Evolutionary conservation across 1,140 invertebrate genomes (phyloP).

Genomic region (Drosophila watanabei): DNA sequence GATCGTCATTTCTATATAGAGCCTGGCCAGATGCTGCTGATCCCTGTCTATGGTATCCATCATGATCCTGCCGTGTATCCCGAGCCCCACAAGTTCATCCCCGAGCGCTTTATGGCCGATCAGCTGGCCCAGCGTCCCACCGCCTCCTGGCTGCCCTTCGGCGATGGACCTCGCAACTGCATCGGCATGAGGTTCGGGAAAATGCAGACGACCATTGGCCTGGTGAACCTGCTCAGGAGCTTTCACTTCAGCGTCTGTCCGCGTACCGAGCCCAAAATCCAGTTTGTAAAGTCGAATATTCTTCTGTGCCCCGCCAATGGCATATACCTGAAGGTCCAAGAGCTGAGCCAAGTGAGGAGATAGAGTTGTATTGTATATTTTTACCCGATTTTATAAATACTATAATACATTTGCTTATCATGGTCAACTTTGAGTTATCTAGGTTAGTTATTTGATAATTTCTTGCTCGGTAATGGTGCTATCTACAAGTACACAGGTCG

Average conservation of each 20-base stretch:
- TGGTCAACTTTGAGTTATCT: background rate
- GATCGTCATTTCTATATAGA: constrained; percentile 65
- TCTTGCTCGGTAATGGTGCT: background rate
- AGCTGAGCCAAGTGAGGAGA: constrained; percentile 17
- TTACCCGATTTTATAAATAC: background rate
- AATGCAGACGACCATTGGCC: constrained; percentile 85
- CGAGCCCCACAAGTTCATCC: constrained; percentile 88
- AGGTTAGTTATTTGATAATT: constrained; percentile 5
- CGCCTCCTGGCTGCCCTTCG: constrained; percentile 87
- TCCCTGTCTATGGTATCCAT: constrained; percentile 88
- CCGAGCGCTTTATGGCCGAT: constrained; percentile 87
- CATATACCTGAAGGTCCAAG: constrained; percentile 78
- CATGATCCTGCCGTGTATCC: constrained; percentile 87
- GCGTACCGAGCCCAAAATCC: constrained; percentile 85
- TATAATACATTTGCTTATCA: constrained; percentile 9
- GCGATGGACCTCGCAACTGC: constrained; percentile 87
- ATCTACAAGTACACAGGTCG: background rate
- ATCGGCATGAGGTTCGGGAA: constrained; percentile 86
- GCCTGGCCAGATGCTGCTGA: constrained; percentile 85
- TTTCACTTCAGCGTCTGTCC: constrained; percentile 78
- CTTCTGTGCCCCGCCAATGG: constrained; percentile 84
- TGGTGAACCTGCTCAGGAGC: constrained; percentile 82
- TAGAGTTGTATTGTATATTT: constrained; percentile 3
- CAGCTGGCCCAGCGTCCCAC: constrained; percentile 85
- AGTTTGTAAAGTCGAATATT: constrained; percentile 85